Evolutionary conservation across 1,140 invertebrate species (phyloP), one percentile per base, ranked within the genome.

Genomic region (Maconellicoccus hirsutus): DNA sequence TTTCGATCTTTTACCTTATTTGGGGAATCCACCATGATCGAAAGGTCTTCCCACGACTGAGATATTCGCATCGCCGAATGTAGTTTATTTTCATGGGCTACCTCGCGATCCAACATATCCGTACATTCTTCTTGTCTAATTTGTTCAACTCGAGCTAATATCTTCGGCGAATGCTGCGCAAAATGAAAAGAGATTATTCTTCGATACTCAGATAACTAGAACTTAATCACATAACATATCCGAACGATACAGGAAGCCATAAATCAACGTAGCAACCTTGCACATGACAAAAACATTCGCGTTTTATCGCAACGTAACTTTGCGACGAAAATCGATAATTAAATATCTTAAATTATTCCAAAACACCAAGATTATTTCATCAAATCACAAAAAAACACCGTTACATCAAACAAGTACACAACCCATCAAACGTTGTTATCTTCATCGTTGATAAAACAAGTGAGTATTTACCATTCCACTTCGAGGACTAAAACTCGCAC

Each of bases 31-130:
- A 83, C 82, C 73, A 92, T 87, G 27, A 94, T 80, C 0, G 88
- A 88, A 2, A 94, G 82, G 80, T 94, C 91, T 79, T 94, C 91
- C 84, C 89, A 93, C 19, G 91, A 93, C 77, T 91, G 91, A 0
- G 91, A 93, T 80, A 94, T 93, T 79, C 91, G 89, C 84, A 95
- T 91, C 73, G 90, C 87, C 76, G 87, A 88, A 77, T 93, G 89
- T 70, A 92, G 84, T 81, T 94, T 91, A 63, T 88, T 85, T 82
- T 96, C 92, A 79, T 93, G 91, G n/a, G 90, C 91, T 59, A 89
- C 87, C 81, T 95, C 93, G 69, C 91, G 82, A 63, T 84, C 86
- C 75, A 90, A 89, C 1, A 89, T 83, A 78, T 93, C 91, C 25
- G 90, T 86, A 77, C 89, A 91, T 81, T 95, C 92, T 81, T 94